A percentile compares a stretch with the other conserved stretches of the same genome.
Evolutionary conservation across 2,797 vertebrate genomes (phyloP).

Genomic region (Poecilia picta): DNA sequence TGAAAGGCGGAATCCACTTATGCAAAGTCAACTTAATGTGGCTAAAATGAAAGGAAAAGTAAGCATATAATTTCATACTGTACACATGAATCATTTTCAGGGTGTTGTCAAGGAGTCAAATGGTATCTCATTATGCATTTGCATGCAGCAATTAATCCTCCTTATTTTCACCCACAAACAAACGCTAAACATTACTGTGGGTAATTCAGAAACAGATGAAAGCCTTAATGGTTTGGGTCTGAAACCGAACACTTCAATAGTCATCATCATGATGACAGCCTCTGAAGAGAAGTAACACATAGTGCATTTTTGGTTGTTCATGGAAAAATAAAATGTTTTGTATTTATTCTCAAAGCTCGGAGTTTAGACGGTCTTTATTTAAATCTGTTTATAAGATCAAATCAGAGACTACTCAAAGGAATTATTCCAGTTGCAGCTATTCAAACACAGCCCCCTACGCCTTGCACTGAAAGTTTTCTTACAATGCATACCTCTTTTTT

Average conservation of each 20-base stretch:
- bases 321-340: not conserved
- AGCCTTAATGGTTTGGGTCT: constrained; percentile 23
- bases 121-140: constrained; percentile 33
- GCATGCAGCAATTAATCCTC: constrained; percentile 34
- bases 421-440: constrained; percentile 1
- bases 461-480: constrained; percentile 6
- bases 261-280: constrained; percentile 6
- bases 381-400: constrained; percentile 8
- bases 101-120: constrained; percentile 35
- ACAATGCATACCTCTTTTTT: constrained; percentile 10
- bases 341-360: not conserved
- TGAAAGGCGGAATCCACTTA: constrained; percentile 58
- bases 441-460: not conserved
- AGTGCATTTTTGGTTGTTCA: constrained; percentile 1
- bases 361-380: not conserved
- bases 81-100: constrained; percentile 47
- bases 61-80: constrained; percentile 47
- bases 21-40: constrained; percentile 59
- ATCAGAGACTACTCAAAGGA: not conserved
- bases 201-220: constrained; percentile 33
- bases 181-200: constrained; percentile 21
- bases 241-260: constrained; percentile 13
- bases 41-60: constrained; percentile 47
- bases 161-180: constrained; percentile 34
- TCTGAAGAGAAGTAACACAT: constrained; percentile 11